Conservation (phyloP, 2,888 invertebrate genomes). For the Sarcophaga caerulescens region DNA sequence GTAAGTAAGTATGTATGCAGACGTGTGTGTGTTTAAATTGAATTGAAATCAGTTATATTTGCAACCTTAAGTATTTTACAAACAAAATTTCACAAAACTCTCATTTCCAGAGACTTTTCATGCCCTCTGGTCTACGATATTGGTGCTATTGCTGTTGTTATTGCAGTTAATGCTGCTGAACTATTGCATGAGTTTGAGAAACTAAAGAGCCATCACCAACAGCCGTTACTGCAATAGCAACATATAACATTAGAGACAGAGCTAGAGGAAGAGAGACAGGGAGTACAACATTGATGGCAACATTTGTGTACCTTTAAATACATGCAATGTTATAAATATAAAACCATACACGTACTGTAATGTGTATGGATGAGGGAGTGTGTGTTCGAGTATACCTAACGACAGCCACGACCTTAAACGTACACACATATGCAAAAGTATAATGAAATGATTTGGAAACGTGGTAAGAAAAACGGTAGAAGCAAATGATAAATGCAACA, state of each 20-base stretch:
- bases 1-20: background rate
- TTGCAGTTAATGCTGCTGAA: slow-evolving; percentile 49
- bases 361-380: no score
- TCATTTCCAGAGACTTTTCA: slow-evolving; percentile 15
- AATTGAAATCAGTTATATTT: slow-evolving; percentile 70
- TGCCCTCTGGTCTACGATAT: background rate
- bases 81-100: slow-evolving; percentile 46
- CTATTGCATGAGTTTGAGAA: slow-evolving; percentile 52
- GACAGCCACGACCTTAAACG: slow-evolving; percentile 45
- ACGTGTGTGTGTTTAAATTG: slow-evolving; percentile 23
- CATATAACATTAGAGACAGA: background rate
- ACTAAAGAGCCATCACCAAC: slow-evolving; percentile 66
- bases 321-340: slow-evolving; percentile 16
- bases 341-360: background rate
- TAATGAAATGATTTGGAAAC: background rate
- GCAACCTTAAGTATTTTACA: slow-evolving; percentile 66
- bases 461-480: background rate
- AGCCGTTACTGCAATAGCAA: slow-evolving; percentile 50
- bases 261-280: background rate
- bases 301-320: slow-evolving; percentile 53
- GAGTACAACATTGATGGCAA: slow-evolving; percentile 40
- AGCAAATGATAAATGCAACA: slow-evolving; percentile 44
- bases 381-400: background rate
- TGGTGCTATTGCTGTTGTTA: slow-evolving; percentile 60
- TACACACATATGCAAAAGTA: background rate